These are phyloP conservation scores for Conomelus anceps DNA, from an alignment of 2,888 invertebrate genomes.

Conservation along the genomic window DNA sequence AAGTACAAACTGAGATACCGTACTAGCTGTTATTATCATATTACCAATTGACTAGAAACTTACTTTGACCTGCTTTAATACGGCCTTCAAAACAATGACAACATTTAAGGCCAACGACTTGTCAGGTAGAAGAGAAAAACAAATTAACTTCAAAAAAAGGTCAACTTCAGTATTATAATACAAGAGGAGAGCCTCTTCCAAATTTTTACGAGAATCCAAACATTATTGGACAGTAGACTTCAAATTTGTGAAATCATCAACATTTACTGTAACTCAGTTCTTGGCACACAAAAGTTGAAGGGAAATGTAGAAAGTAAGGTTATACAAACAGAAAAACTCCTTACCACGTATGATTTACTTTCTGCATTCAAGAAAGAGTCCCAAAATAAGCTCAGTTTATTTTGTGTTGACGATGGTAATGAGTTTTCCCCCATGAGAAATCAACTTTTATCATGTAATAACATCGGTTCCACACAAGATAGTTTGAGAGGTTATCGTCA, in stretches of 20 bases:
- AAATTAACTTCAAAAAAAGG: neutral
- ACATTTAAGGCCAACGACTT: neutral
- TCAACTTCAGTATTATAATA: neutral
- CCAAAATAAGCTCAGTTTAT: constrained; percentile 41
- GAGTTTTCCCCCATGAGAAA: constrained; percentile 5
- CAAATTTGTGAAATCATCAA: neutral
- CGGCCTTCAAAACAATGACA: neutral
- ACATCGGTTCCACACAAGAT: neutral
- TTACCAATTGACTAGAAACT: neutral
- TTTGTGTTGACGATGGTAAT: constrained; percentile 32
- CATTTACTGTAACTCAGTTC: too few relatives aligned
- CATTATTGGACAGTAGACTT: neutral
- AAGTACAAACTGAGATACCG: too few relatives aligned
- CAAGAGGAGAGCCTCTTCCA: neutral
- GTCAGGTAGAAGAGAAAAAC: constrained; percentile 5
- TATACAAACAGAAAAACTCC: constrained; percentile 8
- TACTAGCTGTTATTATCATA: neutral
- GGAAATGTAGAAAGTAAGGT: neutral
- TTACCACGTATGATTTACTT: constrained; percentile 56
- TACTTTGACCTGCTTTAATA: neutral
- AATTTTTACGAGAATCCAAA: too few relatives aligned
- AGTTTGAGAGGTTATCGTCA: neutral
- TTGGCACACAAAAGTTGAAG: too few relatives aligned
- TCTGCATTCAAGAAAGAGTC: constrained; percentile 57
- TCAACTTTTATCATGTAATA: neutral